Base-by-base conservation (phyloP, 2,888 invertebrate genomes). In the Rhingia rostrata region DNA sequence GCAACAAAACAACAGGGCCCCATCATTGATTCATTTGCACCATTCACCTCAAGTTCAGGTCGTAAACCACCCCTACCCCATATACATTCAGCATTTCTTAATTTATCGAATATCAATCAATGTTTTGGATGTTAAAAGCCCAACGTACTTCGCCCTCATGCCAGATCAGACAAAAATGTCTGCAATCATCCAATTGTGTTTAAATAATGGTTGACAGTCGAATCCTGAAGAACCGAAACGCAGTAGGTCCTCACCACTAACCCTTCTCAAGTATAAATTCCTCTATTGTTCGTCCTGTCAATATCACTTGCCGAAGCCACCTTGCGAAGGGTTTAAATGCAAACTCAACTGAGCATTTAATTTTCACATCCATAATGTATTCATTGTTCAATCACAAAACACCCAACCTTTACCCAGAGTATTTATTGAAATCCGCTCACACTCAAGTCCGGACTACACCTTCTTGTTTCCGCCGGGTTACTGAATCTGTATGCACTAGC, bases 201-300 rank as follows among this genome's bases (percentile, higher is more conserved):
- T 12, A 56, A 58, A 77, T 60, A 77, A 82, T 54, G 61, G 66
- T 39, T 67, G 51, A 30, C 47, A 78, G 63, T 73, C 66, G 32
- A 54, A 49, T 66, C 35, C 61, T 41, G 35, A 47, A 14, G 37
- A 56, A 35, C 5, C 49, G 33, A 63, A 54, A n/a, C 10, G 35
- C 66, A 47, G n/a, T 54, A 63, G 39, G 45, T 32, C 47, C 12
- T 41, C 47, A 51, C 45, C 45, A 56, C n/a, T 37, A 35, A 84
- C 83, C 83, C 64, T 64, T 41, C 64, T 84, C 83, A 84, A 79
- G 58, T 58, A 22, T 22, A 64, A 74, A 69, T 60, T 74, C 69
- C 58, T 70, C 74, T 54, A 69, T 80, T 80, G 83, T 84, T 64
- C 49, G 12, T n/a, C 74, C 67, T 69, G 79, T 84, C 79, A 80